These are phyloP conservation scores for Melanophora roralis DNA, from an alignment of 2,888 invertebrate species.

Conservation along the genomic window DNA sequence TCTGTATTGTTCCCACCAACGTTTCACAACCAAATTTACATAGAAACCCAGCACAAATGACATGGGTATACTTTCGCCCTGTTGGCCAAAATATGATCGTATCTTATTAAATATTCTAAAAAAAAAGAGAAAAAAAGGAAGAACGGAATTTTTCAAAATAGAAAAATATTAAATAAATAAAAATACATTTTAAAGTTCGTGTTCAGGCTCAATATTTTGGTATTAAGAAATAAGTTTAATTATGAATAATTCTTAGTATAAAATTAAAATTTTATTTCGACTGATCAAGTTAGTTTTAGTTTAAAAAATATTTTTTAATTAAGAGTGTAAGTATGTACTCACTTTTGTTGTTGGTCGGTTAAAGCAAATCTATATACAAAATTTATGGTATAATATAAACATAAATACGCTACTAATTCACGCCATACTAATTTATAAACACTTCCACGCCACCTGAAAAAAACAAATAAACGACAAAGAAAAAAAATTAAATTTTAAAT, in stretches of 20 bases:
- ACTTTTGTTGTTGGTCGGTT: constrained; percentile 88
- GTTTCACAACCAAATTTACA: constrained; percentile 91
- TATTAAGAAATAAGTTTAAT: no score
- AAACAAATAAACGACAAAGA: not conserved
- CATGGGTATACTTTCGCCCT: constrained; percentile 94
- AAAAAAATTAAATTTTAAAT: constrained; percentile 29
- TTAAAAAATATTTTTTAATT: not conserved
- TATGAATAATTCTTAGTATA: no score
- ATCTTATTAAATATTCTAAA: constrained; percentile 91
- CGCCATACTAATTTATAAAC: constrained; percentile 97
- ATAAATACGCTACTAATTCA: constrained; percentile 91
- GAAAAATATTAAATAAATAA: not conserved
- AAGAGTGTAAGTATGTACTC: constrained; percentile 66
- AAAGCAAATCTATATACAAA: constrained; percentile 90
- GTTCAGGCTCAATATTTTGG: no score
- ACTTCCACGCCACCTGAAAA: constrained; percentile 93
- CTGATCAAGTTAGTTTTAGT: not conserved
- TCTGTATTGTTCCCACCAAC: constrained; percentile 98
- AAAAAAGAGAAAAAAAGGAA: no score
- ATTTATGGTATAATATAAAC: constrained; percentile 91
- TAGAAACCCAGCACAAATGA: constrained; percentile 97
- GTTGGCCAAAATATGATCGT: constrained; percentile 90
- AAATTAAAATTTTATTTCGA: no score
- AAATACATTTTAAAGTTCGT: not conserved
- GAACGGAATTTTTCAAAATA: no score